A percentile compares a stretch with the other conserved stretches of the same genome.
These are phyloP conservation scores for Loriculus beryllinus DNA, from an alignment of 2,797 vertebrate species.

Conservation along the genomic window DNA sequence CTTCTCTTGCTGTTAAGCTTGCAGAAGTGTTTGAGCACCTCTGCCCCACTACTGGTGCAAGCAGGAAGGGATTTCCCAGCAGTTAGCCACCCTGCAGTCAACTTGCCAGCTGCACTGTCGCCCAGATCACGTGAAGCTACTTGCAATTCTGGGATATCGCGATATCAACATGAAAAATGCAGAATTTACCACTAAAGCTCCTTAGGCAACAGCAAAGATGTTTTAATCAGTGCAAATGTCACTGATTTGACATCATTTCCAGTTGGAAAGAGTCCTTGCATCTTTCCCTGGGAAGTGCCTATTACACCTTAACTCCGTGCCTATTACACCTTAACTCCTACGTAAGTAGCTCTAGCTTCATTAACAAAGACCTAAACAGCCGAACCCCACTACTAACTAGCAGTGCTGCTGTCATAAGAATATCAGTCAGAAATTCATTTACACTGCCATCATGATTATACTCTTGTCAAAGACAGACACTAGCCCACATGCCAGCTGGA, in stretches of 20 bases:
- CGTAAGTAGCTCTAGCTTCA: neutral
- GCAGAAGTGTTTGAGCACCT: neutral
- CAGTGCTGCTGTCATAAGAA: neutral
- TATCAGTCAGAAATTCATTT: neutral
- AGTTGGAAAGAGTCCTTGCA: neutral
- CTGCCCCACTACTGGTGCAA: rapidly evolving
- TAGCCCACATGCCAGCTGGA: neutral
- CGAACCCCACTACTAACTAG: neutral
- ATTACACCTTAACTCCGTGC: neutral
- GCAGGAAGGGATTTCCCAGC: neutral
- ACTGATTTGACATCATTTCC: neutral
- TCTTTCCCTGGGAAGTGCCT: neutral
- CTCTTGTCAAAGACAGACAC: neutral
- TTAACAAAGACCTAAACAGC: neutral
- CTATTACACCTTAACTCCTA: neutral
- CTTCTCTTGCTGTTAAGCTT: neutral
- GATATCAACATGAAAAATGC: neutral
- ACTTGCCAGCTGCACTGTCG: neutral
- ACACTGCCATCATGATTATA: neutral
- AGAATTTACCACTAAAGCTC: neutral
- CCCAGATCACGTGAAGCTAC: neutral
- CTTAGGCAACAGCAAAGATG: neutral
- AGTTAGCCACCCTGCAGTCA: neutral
- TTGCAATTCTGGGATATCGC: neutral
- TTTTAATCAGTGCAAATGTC: neutral